Conservation (phyloP, 2,888 invertebrate species). For the Chloroclystis v-ata region DNA sequence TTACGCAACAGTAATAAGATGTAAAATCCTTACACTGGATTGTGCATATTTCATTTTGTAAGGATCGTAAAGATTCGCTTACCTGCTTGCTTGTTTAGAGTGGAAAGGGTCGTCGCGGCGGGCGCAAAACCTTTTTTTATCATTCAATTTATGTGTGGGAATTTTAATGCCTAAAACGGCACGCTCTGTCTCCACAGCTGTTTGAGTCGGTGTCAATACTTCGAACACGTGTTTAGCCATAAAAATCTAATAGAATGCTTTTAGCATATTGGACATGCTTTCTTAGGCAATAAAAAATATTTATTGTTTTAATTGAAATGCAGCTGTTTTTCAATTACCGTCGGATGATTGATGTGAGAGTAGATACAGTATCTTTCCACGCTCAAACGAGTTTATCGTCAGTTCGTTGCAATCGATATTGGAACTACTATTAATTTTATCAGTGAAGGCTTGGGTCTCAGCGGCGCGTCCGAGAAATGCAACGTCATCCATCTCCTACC, state of each 20-base stretch:
- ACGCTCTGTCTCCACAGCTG: conserved; percentile 73
- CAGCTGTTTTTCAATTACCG: conserved; percentile 68
- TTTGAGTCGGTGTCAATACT: conserved; percentile 61
- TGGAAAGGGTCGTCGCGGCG: conserved; percentile 63
- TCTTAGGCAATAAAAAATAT: conserved; percentile 35
- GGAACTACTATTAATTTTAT: conserved; percentile 64
- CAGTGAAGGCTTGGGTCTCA: conserved; percentile 45
- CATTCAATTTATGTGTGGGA: conserved; percentile 74
- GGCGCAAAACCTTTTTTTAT: conserved; percentile 63
- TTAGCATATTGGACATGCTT: conserved; percentile 38
- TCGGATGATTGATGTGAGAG: conserved; percentile 60
- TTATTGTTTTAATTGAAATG: conserved; percentile 50
- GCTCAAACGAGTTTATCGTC: conserved; percentile 63
- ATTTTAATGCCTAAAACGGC: conserved; percentile 74
- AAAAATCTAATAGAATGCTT: conserved; percentile 42
- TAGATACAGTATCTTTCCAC: conserved; percentile 51
- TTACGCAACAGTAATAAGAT: conserved; percentile 57
- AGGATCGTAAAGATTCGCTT: conserved; percentile 72
- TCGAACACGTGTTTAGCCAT: conserved; percentile 64
- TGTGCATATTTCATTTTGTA: conserved; percentile 64
- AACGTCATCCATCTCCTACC: conserved; percentile 63
- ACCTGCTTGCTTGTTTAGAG: conserved; percentile 76
- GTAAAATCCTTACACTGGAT: conserved; percentile 57
- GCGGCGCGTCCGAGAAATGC: conserved; percentile 50
- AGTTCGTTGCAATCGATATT: conserved; percentile 55